Base-by-base conservation (phyloP, 2,888 invertebrate species). In the Minunthozetes semirufus region DNA sequence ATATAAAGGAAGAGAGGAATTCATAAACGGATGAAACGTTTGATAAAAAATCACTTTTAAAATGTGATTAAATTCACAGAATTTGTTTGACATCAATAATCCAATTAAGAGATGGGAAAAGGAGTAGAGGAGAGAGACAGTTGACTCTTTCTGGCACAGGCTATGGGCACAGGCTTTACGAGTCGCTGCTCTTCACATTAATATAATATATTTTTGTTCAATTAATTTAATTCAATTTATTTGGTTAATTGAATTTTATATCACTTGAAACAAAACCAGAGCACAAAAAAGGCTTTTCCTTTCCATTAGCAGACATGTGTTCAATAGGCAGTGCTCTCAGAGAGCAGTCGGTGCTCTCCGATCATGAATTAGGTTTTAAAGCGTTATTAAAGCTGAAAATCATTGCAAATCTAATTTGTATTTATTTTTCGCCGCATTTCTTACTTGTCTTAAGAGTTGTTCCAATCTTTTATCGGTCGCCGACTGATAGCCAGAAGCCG, bases 71-170 rank as follows among this genome's bases (percentile, higher is more conserved):
- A 29, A 61, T 61, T 27, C 15, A 61, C 6, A 6, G n/a, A 25
- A 61, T 29, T 27, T 61, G 29, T 61, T 61, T 61, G 61, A 61
- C 61, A 61, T 27, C 61, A 61, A 61, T 61, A 61, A 61, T 61
- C n/a, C 61, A 61, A 61, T 61, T 61, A 61, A 27, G 61, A 56
- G 22, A 56, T 25, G 50, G 50, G 5, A 50, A 46, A 15, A 19
- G 2, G 48, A 48, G 48, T 48, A 48, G 48, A 42, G 42, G 8
- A 42, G 6, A 48, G 6, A 17, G 48, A 48, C 48, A 5, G 19
- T 19, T 53, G 33, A 5, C 33, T 33, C 4, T n/a, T n/a, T n/a
- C 15, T 48, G 19, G 53, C n/a, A 8, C 8, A 19, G 19, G 53
- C 19, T n/a, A 19, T 19, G 15, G 53, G 8, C n/a, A 48, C 17